Evolutionary conservation across 2,888 invertebrate genomes (phyloP), one percentile per base, ranked within the genome.

Genomic region (Brachyptera putata): DNA sequence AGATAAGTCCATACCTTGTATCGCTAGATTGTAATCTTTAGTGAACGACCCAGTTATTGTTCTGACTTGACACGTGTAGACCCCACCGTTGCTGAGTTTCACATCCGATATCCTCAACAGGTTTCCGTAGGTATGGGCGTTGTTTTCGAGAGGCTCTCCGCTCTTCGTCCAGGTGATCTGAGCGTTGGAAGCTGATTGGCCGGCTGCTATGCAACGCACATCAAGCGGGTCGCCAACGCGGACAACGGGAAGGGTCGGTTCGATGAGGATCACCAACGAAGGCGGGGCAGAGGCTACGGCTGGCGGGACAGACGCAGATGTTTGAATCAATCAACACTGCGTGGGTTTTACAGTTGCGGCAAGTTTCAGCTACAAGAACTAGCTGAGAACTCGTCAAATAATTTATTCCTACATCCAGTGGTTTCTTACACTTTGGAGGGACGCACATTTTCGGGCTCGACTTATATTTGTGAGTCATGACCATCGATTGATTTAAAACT

Each of bases 41-140:
- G 79, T 76, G 64, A 80, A 79, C 24, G 73, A 73, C 25, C 80
- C 80, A 14, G 74, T 77, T 3, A 71, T 68, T 22, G 80, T 80
- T 55, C 70, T 72, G 1, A 84, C 86, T 60, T 80, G 80, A 69
- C 90, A 90, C 41, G 82, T 76, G 71, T 90, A 90, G 4, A 79
- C 73, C 41, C 88, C 89, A 25, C 80, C 81, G 72, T 90, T 86
- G 58, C 80, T 80, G 2, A 78, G 73, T 58, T 76, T 74, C 1
- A 86, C 80, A 64, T 79, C 77, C 1, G 73, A 74, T 55, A 89
- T 79, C 64, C 83, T 77, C 43, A 89, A 72, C 53, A 81, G 73
- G 25, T 77, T 77, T 22, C 81, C 84, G 36, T 53, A 53, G 1
- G 24, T 24, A 21, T 78, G 76, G 57, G 84, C 80, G 68, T 86